These are phyloP conservation scores for Perithous albicinctus DNA, from an alignment of 2,888 invertebrate genomes.

Conservation along the genomic window DNA sequence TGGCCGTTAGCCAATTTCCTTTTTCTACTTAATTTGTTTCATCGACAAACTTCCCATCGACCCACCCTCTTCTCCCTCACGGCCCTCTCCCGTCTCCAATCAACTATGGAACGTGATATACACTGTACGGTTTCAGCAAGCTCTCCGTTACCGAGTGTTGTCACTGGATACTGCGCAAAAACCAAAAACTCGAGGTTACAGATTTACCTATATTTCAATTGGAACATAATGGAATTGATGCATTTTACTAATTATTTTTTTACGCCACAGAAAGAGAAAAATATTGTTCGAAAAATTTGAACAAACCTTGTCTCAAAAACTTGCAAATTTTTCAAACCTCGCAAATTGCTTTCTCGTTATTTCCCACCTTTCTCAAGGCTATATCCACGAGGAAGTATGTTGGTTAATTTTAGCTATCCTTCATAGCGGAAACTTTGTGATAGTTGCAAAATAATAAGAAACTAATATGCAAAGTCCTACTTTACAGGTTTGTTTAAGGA, in stretches of 20 bases:
- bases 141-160: background rate
- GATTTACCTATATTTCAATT: background rate
- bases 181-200: background rate
- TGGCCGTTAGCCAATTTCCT: conserved; percentile 63
- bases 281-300: no score
- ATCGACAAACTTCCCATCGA: conserved; percentile 49
- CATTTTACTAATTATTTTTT: background rate
- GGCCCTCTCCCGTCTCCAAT: conserved; percentile 3
- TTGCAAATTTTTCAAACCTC: no score
- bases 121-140: conserved; percentile 3
- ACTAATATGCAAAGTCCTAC: no score
- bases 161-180: background rate
- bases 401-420: background rate
- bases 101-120: conserved; percentile 42
- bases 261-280: no score
- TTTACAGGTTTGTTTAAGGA: no score
- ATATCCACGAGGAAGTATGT: background rate
- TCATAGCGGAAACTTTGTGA: no score
- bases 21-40: conserved; percentile 45
- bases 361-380: background rate
- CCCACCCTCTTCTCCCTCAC: background rate
- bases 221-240: background rate
- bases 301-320: no score
- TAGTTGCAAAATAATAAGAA: no score
- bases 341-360: no score